Base-by-base conservation (phyloP, 2,888 invertebrate genomes). In the Venusia cambrica region DNA sequence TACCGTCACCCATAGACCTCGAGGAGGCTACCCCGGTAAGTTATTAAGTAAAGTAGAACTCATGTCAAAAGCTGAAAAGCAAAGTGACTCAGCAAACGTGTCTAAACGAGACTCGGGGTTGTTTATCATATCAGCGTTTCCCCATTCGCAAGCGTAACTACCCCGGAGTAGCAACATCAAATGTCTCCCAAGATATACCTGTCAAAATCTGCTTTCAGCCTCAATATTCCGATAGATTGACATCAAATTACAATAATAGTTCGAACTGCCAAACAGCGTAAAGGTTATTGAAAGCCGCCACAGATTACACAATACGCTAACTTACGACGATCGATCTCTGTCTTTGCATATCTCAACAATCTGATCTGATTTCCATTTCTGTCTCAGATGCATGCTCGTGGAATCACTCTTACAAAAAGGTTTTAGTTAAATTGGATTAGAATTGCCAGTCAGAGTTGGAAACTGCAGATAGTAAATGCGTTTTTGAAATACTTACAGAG, bases 341-440 rank as follows among this genome's bases (percentile, higher is more conserved):
- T 36, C 38, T 29, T 18, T 26, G 34, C 30, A 26, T 39, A 39
- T 39, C 39, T 39, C 17, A 30, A 33, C 31, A 31, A 29, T 38
- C 33, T 21, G 21, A 34, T 31, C 29, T 26, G 33, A 30, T 26
- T 39, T 34, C 30, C 30, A 30, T 39, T 33, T 34, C 26, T 39
- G 30, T 30, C 29, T 26, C 20, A 20, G 24, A 29, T 36, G 39
- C 39, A 30, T 26, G 26, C 18, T 37, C 36, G 19, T 2, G 3
- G 16, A 30, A 27, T 30, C 33, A 34, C 34, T 39, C 29, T 21
- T 30, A 20, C 4, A 26, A 18, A 34, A 26, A 12, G 34, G 25
- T 30, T 30, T 34, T 30, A 30, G 30, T 14, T 30, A 34, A 39
- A 34, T 34, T 39, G 34, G 39, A 34, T 34, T 6, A 25, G 24